phyloP scores from a whole-genome alignment of 1,140 invertebrate species.

The Zaprionus inermis region DNA sequence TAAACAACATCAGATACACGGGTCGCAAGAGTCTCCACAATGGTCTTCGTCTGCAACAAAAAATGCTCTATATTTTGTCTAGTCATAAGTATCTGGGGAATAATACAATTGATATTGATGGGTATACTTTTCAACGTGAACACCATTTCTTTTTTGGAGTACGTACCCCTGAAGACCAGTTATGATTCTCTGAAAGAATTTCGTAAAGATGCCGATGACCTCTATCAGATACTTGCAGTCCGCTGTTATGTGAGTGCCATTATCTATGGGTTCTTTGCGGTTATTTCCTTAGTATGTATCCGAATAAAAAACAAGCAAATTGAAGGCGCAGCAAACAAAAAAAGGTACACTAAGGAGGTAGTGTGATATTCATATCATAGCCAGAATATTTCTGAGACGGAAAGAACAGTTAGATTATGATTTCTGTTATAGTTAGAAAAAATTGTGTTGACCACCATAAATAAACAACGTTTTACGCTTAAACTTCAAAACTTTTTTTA shows the following conservation, averaged over 20 bases:
- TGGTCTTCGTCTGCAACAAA: slow-evolving; percentile 35
- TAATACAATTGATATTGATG: slow-evolving; percentile 56
- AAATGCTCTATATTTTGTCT: slow-evolving; percentile 52
- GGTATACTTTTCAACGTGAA: slow-evolving; percentile 27
- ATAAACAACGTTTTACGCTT: no score
- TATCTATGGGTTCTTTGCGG: slow-evolving; percentile 32
- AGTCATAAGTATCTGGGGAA: slow-evolving; percentile 55
- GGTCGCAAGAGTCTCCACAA: neutral
- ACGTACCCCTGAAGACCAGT: neutral
- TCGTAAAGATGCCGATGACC: slow-evolving; percentile 19
- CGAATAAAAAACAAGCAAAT: slow-evolving; percentile 1
- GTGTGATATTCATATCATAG: neutral
- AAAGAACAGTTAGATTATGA: no score
- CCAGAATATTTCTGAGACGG: no score
- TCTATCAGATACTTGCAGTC: slow-evolving; percentile 3
- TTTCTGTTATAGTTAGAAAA: neutral
- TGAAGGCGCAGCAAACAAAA: neutral
- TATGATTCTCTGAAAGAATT: slow-evolving; percentile 19
- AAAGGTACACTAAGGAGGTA: neutral
- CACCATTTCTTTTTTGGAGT: slow-evolving; percentile 23
- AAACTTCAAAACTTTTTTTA: no score
- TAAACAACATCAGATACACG: neutral
- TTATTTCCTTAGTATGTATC: slow-evolving; percentile 23
- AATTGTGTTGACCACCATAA: no score
- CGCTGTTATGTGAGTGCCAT: slow-evolving; percentile 46